Base-by-base conservation (phyloP, 1,140 invertebrate species). In the Melanaphis sacchari region DNA sequence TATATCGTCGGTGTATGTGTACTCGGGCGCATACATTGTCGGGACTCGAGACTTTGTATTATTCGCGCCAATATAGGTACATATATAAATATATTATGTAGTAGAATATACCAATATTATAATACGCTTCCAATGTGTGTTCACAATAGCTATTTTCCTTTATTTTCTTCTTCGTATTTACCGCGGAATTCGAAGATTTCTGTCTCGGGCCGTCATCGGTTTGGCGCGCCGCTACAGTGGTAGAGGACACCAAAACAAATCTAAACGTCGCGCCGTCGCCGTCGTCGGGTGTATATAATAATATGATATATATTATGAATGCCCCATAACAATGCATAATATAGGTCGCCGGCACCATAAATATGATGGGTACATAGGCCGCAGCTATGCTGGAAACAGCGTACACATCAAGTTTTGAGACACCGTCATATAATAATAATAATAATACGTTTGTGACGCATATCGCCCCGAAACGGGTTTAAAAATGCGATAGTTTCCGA, bases 401-500 rank as follows among this genome's bases (percentile, higher is more conserved):
- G 9, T 15, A 15, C 81, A 76, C 31, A n/a, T 4, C 26, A 1
- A 0, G 24, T 40, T 84, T 40, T 3, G 82, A 26, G 38, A 84
- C 66, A 2, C 22, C 36, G 76, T 82, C 59, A 82, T 38, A 82
- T 2, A 22, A 38, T 11, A 81, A 81, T 81, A 81, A 81, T 21
- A n/a, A 38, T 81, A 82, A 22, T 82, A 26, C 21, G n/a, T 31
- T 43, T 11, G 85, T 87, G 85, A 87, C 43, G 85, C 40, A 31
- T 18, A 46, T n/a, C 40, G 40, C 4, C 38, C 40, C 84, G 26
- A 46, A 89, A 89, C 46, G 87, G 87, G 87, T 89, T 89, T 52
- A n/a, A 89, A 89, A 89, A 89, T n/a, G 46, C 87, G 36, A 52
- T n/a, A 3, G 85, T 88, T 88, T 88, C 43, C 43, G 59, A 76